Evolutionary conservation across 92 coral and sea anemone genomes (phyloP), one percentile per base, ranked within the genome.

Genomic region (Palythoa caribaeorum): DNA sequence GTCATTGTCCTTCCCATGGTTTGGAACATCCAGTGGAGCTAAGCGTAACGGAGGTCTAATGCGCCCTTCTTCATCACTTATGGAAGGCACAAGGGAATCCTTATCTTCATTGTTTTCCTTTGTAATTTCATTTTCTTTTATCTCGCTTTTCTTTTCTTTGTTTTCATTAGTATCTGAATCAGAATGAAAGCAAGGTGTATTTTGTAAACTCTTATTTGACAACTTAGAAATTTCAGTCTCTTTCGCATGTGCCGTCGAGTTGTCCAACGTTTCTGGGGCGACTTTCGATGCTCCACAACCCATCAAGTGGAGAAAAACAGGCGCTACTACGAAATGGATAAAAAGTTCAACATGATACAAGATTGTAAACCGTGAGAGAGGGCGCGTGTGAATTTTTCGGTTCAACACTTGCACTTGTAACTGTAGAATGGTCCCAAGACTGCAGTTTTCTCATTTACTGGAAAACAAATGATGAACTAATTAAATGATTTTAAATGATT

Each of bases 281-380:
- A 21, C 75, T 63, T 40, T 81, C 35, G 86, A 81, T 50, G 86
- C 47, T 21, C 86, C 86, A 28, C 86, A 81, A 15, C 86, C 86
- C 86, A 81, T 81, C 16, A 66, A 19, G 44, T 16, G 8, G 47
- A 28, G 17, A 36, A 12, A 5, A 63, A 63, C 4, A n/a, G n/a
- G 65, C 16, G 5, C 28, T 28, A 68, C 75, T 70, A 63, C 70
- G 35, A 63, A 59, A 60, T n/a, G 3, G 38, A 16, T 20, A 2
- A 36, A 51, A 28, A 28, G 36, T 77, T 35, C 15, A 54, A 12
- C 38, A 77, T 77, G 76, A 53, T 21, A 63, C 1, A 40, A 73
- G 50, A 38, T 77, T 21, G 2, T 52, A 6, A 28, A 28, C 28
- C 28, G 28, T 28, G 28, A 28, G 13, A 6, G 14, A 35, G 0